Conservation (phyloP, 2,888 invertebrate species). For the Linnaemya tessellans region DNA sequence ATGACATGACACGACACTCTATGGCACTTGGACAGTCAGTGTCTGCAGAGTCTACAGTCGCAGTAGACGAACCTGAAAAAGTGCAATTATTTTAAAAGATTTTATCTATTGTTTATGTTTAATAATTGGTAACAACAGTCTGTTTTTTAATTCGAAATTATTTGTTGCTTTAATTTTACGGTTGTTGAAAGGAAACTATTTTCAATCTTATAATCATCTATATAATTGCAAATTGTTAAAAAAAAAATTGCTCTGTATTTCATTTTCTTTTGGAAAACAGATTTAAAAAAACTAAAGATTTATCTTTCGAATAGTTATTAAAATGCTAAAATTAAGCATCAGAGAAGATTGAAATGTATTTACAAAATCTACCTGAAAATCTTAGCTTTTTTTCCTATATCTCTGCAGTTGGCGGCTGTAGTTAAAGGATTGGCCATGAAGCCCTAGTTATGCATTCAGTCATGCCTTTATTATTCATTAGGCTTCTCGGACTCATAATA, state of each 20-base stretch:
- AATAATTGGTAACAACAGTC: slow-evolving; percentile 63
- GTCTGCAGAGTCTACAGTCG: background rate
- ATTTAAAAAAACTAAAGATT: background rate
- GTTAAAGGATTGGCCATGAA: too few relatives aligned
- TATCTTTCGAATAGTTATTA: background rate
- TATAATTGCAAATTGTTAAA: background rate
- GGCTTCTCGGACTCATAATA: background rate
- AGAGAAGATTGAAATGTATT: too few relatives aligned
- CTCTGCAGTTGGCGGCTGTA: too few relatives aligned
- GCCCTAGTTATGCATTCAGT: too few relatives aligned
- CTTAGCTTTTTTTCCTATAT: too few relatives aligned
- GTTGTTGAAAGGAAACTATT: slow-evolving; percentile 4
- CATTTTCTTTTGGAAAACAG: background rate
- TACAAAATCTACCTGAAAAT: too few relatives aligned
- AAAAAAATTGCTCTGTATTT: background rate
- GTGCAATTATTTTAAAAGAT: slow-evolving; percentile 61
- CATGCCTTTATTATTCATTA: too few relatives aligned
- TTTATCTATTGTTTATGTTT: slow-evolving; percentile 64
- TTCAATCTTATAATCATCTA: slow-evolving; percentile 10
- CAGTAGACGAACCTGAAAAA: slow-evolving; percentile 41
- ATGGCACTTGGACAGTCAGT: slow-evolving; percentile 1
- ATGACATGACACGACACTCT: slow-evolving; percentile 68
- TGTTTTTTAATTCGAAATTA: slow-evolving; percentile 6
- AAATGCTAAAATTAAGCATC: background rate
- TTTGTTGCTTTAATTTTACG: slow-evolving; percentile 13